A percentile compares a stretch with the other conserved stretches of the same genome.
phyloP scores from a whole-genome alignment of 2,888 invertebrate species.

The Glaucopsyche alexis region DNA sequence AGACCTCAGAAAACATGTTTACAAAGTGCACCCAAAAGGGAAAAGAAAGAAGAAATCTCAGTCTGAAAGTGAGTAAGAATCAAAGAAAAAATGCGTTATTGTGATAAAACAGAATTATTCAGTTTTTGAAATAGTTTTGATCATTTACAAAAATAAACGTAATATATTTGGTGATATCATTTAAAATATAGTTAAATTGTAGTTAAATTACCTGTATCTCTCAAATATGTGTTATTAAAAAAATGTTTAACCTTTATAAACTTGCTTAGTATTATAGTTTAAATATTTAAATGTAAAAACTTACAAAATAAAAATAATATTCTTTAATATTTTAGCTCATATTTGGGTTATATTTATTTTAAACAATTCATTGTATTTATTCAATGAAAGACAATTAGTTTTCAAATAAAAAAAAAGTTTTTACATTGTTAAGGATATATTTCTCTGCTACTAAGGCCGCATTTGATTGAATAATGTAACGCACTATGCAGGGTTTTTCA shows the following conservation, averaged over 20 bases:
- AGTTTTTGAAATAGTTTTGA: too few relatives aligned
- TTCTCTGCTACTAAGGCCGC: background rate
- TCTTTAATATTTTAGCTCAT: too few relatives aligned
- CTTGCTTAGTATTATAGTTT: too few relatives aligned
- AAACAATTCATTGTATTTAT: background rate
- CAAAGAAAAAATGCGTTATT: background rate
- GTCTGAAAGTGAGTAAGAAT: conserved; percentile 33
- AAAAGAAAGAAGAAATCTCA: conserved; percentile 46
- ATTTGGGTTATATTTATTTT: too few relatives aligned
- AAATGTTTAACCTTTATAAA: background rate
- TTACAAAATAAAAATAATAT: too few relatives aligned
- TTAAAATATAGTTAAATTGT: background rate
- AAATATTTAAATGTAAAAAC: too few relatives aligned
- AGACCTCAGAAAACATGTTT: conserved; percentile 61
- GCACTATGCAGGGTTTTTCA: too few relatives aligned
- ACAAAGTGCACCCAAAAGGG: conserved; percentile 61
- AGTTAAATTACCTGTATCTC: conserved; percentile 10
- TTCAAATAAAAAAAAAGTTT: background rate
- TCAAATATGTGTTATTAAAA: background rate
- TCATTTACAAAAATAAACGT: background rate
- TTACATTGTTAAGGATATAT: background rate
- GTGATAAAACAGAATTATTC: background rate
- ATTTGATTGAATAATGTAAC: too few relatives aligned
- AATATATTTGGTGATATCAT: background rate
- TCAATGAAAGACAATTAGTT: background rate